Conservation (phyloP, 2,888 invertebrate genomes). For the Caradrina kadenii region DNA sequence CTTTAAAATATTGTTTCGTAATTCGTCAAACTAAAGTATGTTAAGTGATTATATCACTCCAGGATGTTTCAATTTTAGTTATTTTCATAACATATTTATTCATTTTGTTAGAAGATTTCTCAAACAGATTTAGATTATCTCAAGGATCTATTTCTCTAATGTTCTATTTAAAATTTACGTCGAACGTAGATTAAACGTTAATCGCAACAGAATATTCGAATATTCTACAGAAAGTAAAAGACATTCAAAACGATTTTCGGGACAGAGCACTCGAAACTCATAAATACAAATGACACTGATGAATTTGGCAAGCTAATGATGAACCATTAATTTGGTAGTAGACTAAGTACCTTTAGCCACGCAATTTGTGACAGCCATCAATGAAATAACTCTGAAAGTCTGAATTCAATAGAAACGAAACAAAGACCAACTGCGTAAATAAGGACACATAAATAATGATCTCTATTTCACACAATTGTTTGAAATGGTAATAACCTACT, state of each 20-base stretch:
- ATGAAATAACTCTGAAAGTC: constrained; percentile 23
- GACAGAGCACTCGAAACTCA: constrained; percentile 20
- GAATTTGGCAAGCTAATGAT: constrained; percentile 35
- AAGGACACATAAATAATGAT: constrained; percentile 25
- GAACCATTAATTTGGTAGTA: constrained; percentile 35
- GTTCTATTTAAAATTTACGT: neutral
- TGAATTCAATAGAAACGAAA: constrained; percentile 33
- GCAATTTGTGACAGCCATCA: constrained; percentile 23
- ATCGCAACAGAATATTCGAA: neutral
- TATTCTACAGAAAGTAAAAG: neutral
- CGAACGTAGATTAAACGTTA: neutral
- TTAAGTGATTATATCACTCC: constrained; percentile 4
- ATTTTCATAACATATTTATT: neutral
- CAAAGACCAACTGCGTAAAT: constrained; percentile 23
- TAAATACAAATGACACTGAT: constrained; percentile 22
- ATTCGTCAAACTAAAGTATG: constrained; percentile 3
- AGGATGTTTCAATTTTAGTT: neutral
- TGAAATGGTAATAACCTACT: constrained; percentile 33
- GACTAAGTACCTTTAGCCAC: constrained; percentile 20
- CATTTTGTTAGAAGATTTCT: neutral
- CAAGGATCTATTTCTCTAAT: neutral
- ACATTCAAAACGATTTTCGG: constrained; percentile 4
- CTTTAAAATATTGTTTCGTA: constrained; percentile 25
- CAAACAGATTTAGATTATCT: neutral
- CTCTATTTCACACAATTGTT: constrained; percentile 30